Percentiles rank a stretch among this genome's conserved stretches.
These are phyloP conservation scores for Meiosimyza platycephala DNA, from an alignment of 2,888 invertebrate genomes.

Conservation along the genomic window DNA sequence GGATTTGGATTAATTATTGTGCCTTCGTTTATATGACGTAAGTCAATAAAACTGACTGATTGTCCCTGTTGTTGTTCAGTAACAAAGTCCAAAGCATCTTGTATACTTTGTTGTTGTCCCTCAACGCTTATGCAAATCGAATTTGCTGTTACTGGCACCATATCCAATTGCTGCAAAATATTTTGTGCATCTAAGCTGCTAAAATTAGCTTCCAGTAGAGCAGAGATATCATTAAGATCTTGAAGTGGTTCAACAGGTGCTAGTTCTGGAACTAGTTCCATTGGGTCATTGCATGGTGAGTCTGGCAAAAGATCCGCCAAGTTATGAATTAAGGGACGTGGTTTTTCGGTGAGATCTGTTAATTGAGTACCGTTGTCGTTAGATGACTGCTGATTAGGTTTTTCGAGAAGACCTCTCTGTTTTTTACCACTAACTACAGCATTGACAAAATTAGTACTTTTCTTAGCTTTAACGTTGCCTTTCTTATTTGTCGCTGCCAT, in stretches of 20 bases:
- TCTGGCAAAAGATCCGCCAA: slow-evolving; percentile 50
- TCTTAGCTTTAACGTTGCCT: slow-evolving; percentile 5
- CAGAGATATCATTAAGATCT: slow-evolving; percentile 49
- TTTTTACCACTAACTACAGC: background rate
- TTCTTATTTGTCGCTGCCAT: slow-evolving; percentile 28
- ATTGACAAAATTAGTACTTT: background rate
- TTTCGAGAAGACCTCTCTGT: background rate
- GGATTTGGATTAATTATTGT: background rate
- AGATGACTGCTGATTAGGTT: too few relatives aligned
- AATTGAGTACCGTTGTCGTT: too few relatives aligned
- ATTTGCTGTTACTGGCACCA: slow-evolving; percentile 16
- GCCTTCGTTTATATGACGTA: background rate
- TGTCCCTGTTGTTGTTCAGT: slow-evolving; percentile 43
- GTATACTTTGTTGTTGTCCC: slow-evolving; percentile 50
- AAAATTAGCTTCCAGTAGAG: slow-evolving; percentile 48
- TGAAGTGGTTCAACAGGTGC: slow-evolving; percentile 46
- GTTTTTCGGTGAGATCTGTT: background rate
- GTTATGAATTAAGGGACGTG: slow-evolving; percentile 41
- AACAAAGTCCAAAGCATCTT: slow-evolving; percentile 52
- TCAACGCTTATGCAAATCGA: slow-evolving; percentile 42
- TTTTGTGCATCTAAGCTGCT: slow-evolving; percentile 34
- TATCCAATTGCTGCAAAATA: slow-evolving; percentile 30
- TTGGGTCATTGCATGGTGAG: slow-evolving; percentile 47
- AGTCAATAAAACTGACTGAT: background rate
- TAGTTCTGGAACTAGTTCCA: slow-evolving; percentile 48